These are phyloP conservation scores for Tenualosa ilisha DNA, from an alignment of 2,797 vertebrate genomes.

Conservation along the genomic window DNA sequence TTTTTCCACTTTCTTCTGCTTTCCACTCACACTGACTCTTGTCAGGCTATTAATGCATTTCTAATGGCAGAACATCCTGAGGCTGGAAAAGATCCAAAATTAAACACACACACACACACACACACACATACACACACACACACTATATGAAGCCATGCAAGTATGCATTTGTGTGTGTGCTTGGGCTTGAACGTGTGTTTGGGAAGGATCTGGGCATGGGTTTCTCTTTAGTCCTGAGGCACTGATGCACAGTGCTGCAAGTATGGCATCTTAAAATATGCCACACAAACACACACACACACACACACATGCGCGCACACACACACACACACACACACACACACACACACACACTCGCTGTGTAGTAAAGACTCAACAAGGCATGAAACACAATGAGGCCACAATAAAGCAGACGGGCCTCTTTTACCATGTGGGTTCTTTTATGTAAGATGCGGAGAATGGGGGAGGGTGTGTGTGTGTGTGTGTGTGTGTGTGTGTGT, in stretches of 20 bases:
- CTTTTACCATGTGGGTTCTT: background rate
- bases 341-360: background rate
- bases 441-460: background rate
- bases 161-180: no score
- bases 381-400: conserved; percentile 8
- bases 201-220: no score
- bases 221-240: no score
- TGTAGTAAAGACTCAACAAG: conserved; percentile 2
- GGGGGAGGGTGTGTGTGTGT: background rate
- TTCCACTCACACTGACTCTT: no score
- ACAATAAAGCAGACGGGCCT: background rate
- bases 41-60: no score
- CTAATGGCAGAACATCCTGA: no score
- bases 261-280: no score
- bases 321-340: conserved; percentile 3
- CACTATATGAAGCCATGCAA: no score
- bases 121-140: background rate
- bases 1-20: no score
- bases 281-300: background rate
- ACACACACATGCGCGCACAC: background rate
- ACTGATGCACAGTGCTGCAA: no score
- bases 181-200: no score
- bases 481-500: background rate
- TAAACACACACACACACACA: background rate
- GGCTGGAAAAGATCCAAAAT: no score